Conservation (phyloP, 2,888 invertebrate species). For the Podabrus alpinus region DNA sequence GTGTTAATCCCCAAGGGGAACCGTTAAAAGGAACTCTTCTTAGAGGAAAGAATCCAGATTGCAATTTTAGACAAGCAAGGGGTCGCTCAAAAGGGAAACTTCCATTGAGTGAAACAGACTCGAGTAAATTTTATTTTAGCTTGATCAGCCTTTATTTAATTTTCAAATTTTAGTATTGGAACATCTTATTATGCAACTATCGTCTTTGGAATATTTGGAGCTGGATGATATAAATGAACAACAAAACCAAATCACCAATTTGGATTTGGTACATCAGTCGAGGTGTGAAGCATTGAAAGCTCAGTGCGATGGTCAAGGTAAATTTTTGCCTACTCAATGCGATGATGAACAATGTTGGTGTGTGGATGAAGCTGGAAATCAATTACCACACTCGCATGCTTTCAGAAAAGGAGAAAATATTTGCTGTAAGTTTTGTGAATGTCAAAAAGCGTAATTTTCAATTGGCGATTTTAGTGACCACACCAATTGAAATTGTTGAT, state of each 20-base stretch:
- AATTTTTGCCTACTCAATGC: slow-evolving; percentile 78
- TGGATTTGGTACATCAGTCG: slow-evolving; percentile 45
- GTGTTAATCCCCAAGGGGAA: slow-evolving; percentile 80
- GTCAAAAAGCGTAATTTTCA: not conserved
- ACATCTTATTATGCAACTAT: slow-evolving; percentile 70
- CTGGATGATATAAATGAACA: slow-evolving; percentile 48
- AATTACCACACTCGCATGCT: slow-evolving; percentile 64
- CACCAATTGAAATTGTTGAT: slow-evolving; percentile 75
- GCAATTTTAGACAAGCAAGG: slow-evolving; percentile 80
- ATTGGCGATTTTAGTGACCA: slow-evolving; percentile 59
- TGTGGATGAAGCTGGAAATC: slow-evolving; percentile 82
- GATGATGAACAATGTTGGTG: slow-evolving; percentile 79
- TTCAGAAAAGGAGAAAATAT: slow-evolving; percentile 63
- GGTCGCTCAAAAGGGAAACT: slow-evolving; percentile 54
- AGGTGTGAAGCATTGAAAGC: slow-evolving; percentile 58
- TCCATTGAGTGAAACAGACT: slow-evolving; percentile 55
- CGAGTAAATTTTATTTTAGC: slow-evolving; percentile 52
- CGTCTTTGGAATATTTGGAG: slow-evolving; percentile 58
- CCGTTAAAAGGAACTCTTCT: slow-evolving; percentile 80
- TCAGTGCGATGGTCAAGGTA: slow-evolving; percentile 70
- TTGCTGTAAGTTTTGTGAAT: slow-evolving; percentile 58
- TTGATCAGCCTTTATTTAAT: not conserved
- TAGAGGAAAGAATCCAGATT: slow-evolving; percentile 74
- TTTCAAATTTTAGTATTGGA: slow-evolving; percentile 61
- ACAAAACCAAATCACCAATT: slow-evolving; percentile 32